Evolutionary conservation across 2,888 invertebrate genomes (phyloP), one percentile per base, ranked within the genome.

Genomic region (Rotaria socialis): DNA sequence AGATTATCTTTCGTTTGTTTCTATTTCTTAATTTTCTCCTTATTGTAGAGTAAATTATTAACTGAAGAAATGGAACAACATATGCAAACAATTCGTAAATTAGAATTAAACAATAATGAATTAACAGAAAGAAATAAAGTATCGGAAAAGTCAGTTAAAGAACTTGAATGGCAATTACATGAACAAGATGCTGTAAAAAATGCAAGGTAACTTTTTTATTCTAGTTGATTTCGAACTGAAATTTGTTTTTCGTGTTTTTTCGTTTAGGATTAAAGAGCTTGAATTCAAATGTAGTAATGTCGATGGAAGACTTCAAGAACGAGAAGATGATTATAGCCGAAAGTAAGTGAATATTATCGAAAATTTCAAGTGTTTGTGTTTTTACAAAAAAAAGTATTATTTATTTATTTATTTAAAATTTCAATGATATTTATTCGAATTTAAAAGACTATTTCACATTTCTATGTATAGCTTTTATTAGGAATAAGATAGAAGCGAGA

Each of bases 161-260:
- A 90, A 85, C 89, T 89, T 56, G 90, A 90, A 80, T 91, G 91
- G 91, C 89, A 90, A 86, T 84, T 90, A 50, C 88, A 89, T 60
- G 90, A 91, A 87, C 74, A 88, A 14, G 88, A 88, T 35, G 90
- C 90, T 22, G 89, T 90, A 88, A 90, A 90, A 87, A 89, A 90
- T 88, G 89, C 90, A 14, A 88, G 87, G 90, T 90, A 88, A 86
- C 87, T 52, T 7, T 43, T 87, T 56, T 3, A 52, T 50, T 80
- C 43, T 16, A 41, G 10, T 22, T 1, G 47, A 11, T 58, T 24
- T 67, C 0, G 85, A 35, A 85, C 1, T 10, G 10, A 41, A 58
- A 24, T 0, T 58, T 11, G n/a, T 24, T 89, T 80, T 11, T 50
- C 14, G 1, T 50, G 4, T 14, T 24, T 52, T n/a, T 67, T n/a